Evolutionary conservation across 2,888 invertebrate species (phyloP).

Genomic region (Metopia argyrocephala): DNA sequence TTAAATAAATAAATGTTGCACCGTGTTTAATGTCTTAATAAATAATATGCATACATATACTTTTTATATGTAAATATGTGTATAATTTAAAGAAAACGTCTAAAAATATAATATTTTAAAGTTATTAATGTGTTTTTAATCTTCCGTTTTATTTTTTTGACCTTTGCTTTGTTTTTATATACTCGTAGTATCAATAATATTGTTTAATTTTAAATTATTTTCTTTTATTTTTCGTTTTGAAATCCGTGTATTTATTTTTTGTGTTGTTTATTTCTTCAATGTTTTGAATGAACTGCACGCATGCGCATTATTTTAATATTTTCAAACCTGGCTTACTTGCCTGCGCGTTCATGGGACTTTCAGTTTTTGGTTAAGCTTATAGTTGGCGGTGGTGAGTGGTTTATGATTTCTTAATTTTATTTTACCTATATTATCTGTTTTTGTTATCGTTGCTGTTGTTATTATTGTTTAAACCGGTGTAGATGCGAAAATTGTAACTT

Average conservation of each 20-base stretch:
- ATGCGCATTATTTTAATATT: slow-evolving; percentile 56
- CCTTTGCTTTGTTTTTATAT: background rate
- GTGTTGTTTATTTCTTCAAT: slow-evolving; percentile 42
- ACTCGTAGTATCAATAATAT: too few species aligned
- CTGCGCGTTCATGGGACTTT: too few species aligned
- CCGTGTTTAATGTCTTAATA: slow-evolving; percentile 31
- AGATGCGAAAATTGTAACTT: slow-evolving; percentile 52
- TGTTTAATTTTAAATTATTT: background rate
- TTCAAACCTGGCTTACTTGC: background rate
- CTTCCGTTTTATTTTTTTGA: background rate
- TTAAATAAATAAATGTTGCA: too few species aligned
- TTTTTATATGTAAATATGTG: too few species aligned
- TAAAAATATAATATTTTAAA: too few species aligned
- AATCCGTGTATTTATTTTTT: slow-evolving; percentile 21
- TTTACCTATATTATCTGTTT: slow-evolving; percentile 3
- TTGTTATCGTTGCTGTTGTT: slow-evolving; percentile 31
- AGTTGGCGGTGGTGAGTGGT: slow-evolving; percentile 35
- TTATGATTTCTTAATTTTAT: slow-evolving; percentile 20
- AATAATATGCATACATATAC: too few species aligned
- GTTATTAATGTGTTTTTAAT: too few species aligned
- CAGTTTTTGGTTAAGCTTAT: background rate
- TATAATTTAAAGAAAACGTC: too few species aligned
- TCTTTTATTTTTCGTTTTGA: background rate
- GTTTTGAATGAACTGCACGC: slow-evolving; percentile 61
- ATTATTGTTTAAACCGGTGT: slow-evolving; percentile 50